phyloP scores from a whole-genome alignment of 92 coral and sea anemone species.

The Zoanthus solanderi region DNA sequence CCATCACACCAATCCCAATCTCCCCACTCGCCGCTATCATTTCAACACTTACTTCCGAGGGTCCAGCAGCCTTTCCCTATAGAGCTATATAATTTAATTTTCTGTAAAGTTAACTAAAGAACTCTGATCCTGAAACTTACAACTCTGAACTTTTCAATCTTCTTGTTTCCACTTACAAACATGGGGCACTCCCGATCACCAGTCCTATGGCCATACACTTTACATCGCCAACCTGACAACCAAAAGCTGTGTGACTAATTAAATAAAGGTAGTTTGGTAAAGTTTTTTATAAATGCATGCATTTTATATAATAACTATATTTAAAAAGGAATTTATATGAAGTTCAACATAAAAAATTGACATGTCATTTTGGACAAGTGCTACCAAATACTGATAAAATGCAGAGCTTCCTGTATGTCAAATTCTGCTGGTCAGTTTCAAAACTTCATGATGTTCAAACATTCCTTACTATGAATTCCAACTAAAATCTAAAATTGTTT shows the following conservation, averaged over 20 bases:
- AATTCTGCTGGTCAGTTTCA: too few species aligned
- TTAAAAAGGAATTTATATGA: too few species aligned
- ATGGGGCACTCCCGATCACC: conserved; percentile 98
- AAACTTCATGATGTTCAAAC: too few species aligned
- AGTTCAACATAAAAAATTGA: too few species aligned
- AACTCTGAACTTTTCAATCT: conserved; percentile 93
- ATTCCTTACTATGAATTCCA: too few species aligned
- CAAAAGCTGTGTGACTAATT: not conserved
- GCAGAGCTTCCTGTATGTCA: not conserved
- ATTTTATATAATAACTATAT: not conserved
- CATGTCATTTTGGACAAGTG: too few species aligned
- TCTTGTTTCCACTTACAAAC: conserved; percentile 91
- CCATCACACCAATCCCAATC: too few species aligned
- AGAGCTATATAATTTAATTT: not conserved
- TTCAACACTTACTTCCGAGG: too few species aligned
- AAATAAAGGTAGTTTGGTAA: not conserved
- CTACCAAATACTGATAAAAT: not conserved
- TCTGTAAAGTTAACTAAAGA: not conserved
- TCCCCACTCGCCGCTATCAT: too few species aligned
- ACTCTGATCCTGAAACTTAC: conserved; percentile 54
- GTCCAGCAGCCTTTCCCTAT: too few species aligned
- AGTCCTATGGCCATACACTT: conserved; percentile 96
- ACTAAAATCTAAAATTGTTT: too few species aligned
- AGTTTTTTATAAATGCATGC: not conserved
- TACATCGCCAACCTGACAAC: conserved; percentile 94